phyloP scores from a whole-genome alignment of 2,797 vertebrate species.

The Cyprinodon diabolis region DNA sequence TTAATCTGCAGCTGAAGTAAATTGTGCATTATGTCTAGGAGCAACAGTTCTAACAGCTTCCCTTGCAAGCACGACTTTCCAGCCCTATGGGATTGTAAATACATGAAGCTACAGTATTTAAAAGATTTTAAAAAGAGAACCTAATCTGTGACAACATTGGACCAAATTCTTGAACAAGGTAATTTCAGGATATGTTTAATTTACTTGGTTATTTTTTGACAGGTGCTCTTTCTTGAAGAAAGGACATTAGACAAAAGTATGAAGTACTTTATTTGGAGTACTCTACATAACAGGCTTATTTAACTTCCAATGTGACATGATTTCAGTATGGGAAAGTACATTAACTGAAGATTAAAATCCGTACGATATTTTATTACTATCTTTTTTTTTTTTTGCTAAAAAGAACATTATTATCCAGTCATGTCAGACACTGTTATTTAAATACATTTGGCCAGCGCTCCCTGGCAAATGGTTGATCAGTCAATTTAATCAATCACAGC shows the following conservation, averaged over 20 bases:
- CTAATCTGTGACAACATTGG: constrained; percentile 22
- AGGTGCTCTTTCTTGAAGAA: neutral
- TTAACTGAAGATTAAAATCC: too few relatives aligned
- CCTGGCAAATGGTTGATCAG: too few relatives aligned
- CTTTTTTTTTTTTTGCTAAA: too few relatives aligned
- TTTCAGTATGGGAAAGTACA: too few relatives aligned
- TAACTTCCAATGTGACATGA: neutral
- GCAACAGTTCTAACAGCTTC: constrained; percentile 38
- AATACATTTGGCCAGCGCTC: too few relatives aligned
- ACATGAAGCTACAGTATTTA: constrained; percentile 32
- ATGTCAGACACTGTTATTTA: too few relatives aligned
- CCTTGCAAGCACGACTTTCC: constrained; percentile 34
- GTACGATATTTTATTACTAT: too few relatives aligned
- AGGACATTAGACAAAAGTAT: neutral
- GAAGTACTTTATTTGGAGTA: neutral
- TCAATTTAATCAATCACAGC: too few relatives aligned
- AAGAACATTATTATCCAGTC: too few relatives aligned
- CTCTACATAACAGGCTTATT: neutral
- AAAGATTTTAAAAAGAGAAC: constrained; percentile 7
- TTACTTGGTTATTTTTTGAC: constrained; percentile 1
- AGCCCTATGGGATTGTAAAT: constrained; percentile 14
- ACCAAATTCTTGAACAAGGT: constrained; percentile 3
- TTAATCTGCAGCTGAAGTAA: constrained; percentile 53
- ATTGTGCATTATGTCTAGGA: constrained; percentile 33
- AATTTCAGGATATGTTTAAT: neutral